Evolutionary conservation across 92 coral and sea anemone species (phyloP).

Genomic region (Zoanthus sociatus): DNA sequence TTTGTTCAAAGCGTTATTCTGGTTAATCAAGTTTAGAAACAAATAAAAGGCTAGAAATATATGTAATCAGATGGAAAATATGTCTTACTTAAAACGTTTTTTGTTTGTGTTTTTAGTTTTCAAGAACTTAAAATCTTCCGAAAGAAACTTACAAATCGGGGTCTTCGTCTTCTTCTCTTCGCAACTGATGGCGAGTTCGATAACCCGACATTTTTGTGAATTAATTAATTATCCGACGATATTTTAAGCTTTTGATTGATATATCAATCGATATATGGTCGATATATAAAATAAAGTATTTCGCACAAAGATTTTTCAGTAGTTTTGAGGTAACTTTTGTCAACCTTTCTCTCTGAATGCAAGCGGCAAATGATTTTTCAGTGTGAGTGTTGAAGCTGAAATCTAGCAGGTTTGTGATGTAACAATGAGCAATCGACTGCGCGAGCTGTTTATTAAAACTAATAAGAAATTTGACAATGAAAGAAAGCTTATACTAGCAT

Average conservation of each 20-base stretch:
- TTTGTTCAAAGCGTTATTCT: no score
- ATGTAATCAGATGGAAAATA: background rate
- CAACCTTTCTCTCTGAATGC: background rate
- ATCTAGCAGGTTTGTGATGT: background rate
- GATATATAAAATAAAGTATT: background rate
- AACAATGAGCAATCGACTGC: background rate
- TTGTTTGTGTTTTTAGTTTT: no score
- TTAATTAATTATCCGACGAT: background rate
- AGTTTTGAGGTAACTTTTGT: background rate
- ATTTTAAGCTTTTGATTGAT: background rate
- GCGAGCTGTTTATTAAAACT: background rate
- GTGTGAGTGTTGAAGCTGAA: background rate
- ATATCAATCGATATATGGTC: no score
- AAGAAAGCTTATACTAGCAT: no score
- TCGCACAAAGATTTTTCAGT: background rate
- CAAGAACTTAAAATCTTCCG: background rate
- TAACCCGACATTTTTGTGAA: background rate
- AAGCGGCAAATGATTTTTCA: background rate
- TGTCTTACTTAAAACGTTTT: background rate
- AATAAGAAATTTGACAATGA: background rate
- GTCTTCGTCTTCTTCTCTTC: background rate
- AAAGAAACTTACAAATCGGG: slow-evolving; percentile 17
- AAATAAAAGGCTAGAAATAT: no score
- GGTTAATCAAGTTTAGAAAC: no score
- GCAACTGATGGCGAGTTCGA: slow-evolving; percentile 2